Evolutionary conservation across 2,113 vertebrate species (phyloP), one percentile per base, ranked within the genome.

Genomic region (Bubo blakistoni): DNA sequence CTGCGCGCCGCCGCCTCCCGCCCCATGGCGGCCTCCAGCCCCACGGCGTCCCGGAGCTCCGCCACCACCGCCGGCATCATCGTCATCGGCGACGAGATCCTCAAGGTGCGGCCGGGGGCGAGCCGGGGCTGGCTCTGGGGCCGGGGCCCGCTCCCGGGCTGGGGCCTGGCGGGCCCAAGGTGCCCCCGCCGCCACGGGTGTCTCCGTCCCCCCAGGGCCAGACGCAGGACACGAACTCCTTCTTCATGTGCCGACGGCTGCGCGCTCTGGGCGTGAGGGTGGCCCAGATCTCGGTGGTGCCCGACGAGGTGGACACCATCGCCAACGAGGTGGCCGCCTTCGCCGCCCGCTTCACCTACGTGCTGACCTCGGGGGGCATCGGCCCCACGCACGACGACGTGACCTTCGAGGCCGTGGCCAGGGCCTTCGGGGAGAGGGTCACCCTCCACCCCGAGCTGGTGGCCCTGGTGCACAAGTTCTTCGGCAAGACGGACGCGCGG

Each of bases 361-460:
- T 99, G 71, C 97, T 99, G 77, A 99, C 99, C 2, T 99, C 99
- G 0, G 99, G 99, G 2, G 99, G 99, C 81, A 98, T 99, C 2
- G 99, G 99, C 49, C 99, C 99, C 95, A 99, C 99, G 3, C 99
- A 99, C 3, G 99, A 99, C 1, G 99, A 99, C 2, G 98, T 99
- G 51, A 99, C 99, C 57, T 99, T 99, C 3, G 99, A 99, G 96
- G 99, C 98, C 0, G 98, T 99, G 9, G 99, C 99, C 10, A 97
- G 92, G 95, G 99, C 99, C 2, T 99, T 99, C 14, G 98, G 98
- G 3, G 99, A 99, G 71, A 85, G 74, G 17, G 83, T 99, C 4
- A 17, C 94, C 54, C 97, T 96, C 4, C 98, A 99, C 85, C 99
- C 99, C 1, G 99, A 99, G 91, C 98, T 99, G 69, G 78, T 97